Percentiles rank a stretch among this genome's conserved stretches.
Evolutionary conservation across 2,113 vertebrate genomes (phyloP).

Genomic region (Ceyx margarethae): DNA sequence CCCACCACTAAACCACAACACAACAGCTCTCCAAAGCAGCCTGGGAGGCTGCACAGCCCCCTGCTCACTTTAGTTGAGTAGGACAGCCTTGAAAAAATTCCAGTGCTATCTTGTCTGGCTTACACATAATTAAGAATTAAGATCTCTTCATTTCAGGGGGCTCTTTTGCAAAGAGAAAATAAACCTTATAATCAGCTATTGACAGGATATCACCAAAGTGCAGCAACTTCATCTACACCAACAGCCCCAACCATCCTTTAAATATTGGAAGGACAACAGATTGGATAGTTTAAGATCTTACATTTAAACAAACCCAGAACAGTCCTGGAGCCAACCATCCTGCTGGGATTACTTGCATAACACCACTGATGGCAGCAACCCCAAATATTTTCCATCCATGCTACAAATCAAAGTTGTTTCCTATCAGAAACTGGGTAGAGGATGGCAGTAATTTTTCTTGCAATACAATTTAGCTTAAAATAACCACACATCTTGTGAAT

Average conservation of each 20-base stretch:
- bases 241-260: not conserved
- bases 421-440: not conserved
- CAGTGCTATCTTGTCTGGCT: not conserved
- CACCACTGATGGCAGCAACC: not conserved
- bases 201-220: not conserved
- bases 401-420: not conserved
- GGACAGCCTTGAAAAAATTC: not conserved
- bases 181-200: not conserved
- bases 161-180: not conserved
- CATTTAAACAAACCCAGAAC: not conserved
- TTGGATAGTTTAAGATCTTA: not conserved
- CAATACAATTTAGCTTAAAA: slow-evolving; percentile 3
- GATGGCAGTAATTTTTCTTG: not conserved
- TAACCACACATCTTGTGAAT: not conserved
- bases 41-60: not conserved
- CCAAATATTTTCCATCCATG: not conserved
- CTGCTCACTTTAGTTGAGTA: not conserved
- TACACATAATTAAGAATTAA: not conserved
- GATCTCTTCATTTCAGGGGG: not conserved
- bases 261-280: not conserved
- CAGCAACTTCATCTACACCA: not conserved
- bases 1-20: not conserved
- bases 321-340: not conserved
- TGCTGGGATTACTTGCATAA: not conserved
- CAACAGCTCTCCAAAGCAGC: not conserved